Evolutionary conservation across 2,888 invertebrate species (phyloP), one percentile per base, ranked within the genome.

Genomic region (Pollenia labialis): DNA sequence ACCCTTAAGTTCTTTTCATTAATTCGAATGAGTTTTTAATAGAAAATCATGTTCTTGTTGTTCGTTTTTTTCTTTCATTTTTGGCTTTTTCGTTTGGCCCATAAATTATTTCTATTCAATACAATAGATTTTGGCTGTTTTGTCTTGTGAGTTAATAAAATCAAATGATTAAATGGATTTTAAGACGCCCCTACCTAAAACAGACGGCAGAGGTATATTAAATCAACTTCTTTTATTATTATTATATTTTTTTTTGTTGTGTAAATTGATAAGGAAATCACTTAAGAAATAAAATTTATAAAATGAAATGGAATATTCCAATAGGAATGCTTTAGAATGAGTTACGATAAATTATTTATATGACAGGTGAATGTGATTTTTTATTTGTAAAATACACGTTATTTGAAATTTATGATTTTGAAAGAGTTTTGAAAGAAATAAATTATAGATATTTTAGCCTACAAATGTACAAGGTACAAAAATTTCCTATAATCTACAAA

Each of bases 41-140:
- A 48, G 87, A 76, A 87, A 87, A 87, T 76, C 84, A 84, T 87
- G 87, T 87, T 84, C 62, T 56, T 69, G 42, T 60, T 83, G 71
- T 80, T 58, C 7, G 16, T 54, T 46, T 60, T 80, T 66, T 56
- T 48, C 23, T 23, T 77, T 60, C 16, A 32, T 32, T 32, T 32
- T 32, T 32, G 32, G 32, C 32, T 32, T 32, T 74, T 12, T 50
- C 18, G 46, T 71, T 77, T 60, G 79, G 42, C 32, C 62, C 72
- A 87, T 87, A 87, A 87, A 84, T 87, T 84, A 83, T 81, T 71
- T 77, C 46, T 16, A 50, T 44, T 72, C 69, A 48, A 79, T 60
- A 79, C 23, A 79, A 84, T 58, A 64, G 75, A 14, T 71, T 79
- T 80, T 62, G 52, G 12, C 56, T 18, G 64, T 72, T 64, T 81